Conservation (phyloP, 2,888 invertebrate species). For the Drosophila mettleri region DNA sequence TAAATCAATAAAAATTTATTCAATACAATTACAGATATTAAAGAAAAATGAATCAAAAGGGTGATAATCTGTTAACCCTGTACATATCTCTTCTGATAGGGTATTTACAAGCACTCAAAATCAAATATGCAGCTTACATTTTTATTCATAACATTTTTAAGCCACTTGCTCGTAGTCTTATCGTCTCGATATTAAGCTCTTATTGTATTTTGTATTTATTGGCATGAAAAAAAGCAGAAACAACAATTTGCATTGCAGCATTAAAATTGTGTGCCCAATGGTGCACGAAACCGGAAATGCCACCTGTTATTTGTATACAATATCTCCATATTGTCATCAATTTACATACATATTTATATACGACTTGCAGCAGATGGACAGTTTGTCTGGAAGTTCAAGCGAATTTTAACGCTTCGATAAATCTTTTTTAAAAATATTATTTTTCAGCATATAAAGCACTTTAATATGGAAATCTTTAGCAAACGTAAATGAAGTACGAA, state of each 20-base stretch:
- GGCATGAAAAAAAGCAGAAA: background rate
- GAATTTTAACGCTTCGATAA: slow-evolving; percentile 68
- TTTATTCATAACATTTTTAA: slow-evolving; percentile 24
- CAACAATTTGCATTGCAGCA: slow-evolving; percentile 34
- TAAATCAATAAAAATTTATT: background rate
- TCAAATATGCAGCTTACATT: background rate
- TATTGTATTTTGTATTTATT: slow-evolving; percentile 43
- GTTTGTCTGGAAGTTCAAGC: slow-evolving; percentile 61
- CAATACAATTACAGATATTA: background rate
- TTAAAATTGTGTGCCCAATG: slow-evolving; percentile 37
- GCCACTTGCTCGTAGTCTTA: slow-evolving; percentile 13
- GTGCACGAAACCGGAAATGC: slow-evolving; percentile 60
- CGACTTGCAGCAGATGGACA: slow-evolving; percentile 48
- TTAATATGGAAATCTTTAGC: background rate
- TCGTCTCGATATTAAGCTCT: slow-evolving; percentile 12
- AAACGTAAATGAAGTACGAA: background rate
- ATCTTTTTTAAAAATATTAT: slow-evolving; percentile 33
- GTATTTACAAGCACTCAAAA: slow-evolving; percentile 12
- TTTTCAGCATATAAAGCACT: background rate
- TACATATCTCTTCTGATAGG: background rate
- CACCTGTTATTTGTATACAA: slow-evolving; percentile 67
- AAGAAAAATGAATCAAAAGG: background rate
- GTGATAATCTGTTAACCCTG: background rate
- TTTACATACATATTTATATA: slow-evolving; percentile 17
- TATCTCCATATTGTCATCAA: slow-evolving; percentile 49